Conservation (phyloP, 2,113 vertebrate genomes). For the Sialia sialis region DNA sequence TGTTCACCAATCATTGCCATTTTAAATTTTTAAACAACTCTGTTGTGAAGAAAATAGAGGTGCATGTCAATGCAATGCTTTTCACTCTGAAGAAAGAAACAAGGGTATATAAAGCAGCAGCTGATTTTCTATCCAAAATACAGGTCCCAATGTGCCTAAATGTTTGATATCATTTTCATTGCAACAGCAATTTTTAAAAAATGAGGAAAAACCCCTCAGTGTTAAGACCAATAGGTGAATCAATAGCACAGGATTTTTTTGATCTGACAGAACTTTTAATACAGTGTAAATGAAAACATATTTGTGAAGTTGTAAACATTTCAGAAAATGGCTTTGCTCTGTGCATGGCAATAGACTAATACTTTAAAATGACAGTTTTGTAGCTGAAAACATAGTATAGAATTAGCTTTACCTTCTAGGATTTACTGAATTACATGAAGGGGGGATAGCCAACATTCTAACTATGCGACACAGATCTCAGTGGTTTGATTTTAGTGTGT, state of each 20-base stretch:
- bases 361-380: not conserved
- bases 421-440: not conserved
- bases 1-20: not conserved
- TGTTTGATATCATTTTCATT: not conserved
- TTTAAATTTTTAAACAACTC: not conserved
- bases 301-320: not conserved
- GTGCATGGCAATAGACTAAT: not conserved
- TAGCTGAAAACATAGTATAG: not conserved
- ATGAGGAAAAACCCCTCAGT: not conserved
- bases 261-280: not conserved
- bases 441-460: not conserved
- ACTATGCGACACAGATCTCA: not conserved
- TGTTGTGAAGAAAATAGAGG: not conserved
- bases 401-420: not conserved
- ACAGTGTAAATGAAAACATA: not conserved
- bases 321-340: not conserved
- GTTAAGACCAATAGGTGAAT: not conserved
- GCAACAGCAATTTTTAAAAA: not conserved
- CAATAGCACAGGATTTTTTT: not conserved
- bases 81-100: not conserved
- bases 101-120: not conserved
- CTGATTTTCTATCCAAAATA: not conserved
- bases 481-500: not conserved
- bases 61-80: not conserved
- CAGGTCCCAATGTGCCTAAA: not conserved